These are phyloP conservation scores for Idaea straminata DNA, from an alignment of 2,888 invertebrate species.

Conservation along the genomic window DNA sequence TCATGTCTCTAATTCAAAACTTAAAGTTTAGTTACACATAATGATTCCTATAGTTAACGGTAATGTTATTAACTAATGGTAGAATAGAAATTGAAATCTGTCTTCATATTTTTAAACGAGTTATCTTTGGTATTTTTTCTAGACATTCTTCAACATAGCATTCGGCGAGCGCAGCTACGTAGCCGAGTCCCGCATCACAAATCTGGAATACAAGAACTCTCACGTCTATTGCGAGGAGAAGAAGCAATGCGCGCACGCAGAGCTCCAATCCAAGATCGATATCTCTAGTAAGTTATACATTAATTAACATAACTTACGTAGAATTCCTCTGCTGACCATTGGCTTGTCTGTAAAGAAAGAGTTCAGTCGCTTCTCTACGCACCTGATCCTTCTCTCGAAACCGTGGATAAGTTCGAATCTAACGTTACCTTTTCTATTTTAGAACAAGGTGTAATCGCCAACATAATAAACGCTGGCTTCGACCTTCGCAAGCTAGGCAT, in stretches of 20 bases:
- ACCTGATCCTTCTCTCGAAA: not conserved
- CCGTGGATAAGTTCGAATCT: not conserved
- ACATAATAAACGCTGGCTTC: slow-evolving; percentile 82
- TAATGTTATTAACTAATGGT: too few relatives aligned
- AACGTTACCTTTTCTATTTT: not conserved
- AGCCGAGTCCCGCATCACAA: slow-evolving; percentile 85
- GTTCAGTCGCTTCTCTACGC: too few relatives aligned
- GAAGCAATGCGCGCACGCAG: slow-evolving; percentile 88
- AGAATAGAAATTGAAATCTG: too few relatives aligned
- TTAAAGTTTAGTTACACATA: not conserved
- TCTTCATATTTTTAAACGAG: not conserved
- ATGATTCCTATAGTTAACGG: not conserved
- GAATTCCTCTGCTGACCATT: too few relatives aligned
- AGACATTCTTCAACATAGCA: slow-evolving; percentile 84
- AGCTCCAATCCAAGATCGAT: slow-evolving; percentile 81
- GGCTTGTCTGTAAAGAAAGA: too few relatives aligned
- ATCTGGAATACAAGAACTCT: slow-evolving; percentile 85
- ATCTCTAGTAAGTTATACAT: slow-evolving; percentile 53
- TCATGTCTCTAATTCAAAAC: not conserved
- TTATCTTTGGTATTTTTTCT: slow-evolving; percentile 12
- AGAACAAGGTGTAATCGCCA: slow-evolving; percentile 79
- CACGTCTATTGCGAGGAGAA: slow-evolving; percentile 89
- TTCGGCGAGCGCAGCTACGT: slow-evolving; percentile 86
- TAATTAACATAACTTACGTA: too few relatives aligned
- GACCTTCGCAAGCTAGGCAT: slow-evolving; percentile 88